Evolutionary conservation across 2,797 vertebrate genomes (phyloP).

Genomic region (Kryptolebias ocellatus): DNA sequence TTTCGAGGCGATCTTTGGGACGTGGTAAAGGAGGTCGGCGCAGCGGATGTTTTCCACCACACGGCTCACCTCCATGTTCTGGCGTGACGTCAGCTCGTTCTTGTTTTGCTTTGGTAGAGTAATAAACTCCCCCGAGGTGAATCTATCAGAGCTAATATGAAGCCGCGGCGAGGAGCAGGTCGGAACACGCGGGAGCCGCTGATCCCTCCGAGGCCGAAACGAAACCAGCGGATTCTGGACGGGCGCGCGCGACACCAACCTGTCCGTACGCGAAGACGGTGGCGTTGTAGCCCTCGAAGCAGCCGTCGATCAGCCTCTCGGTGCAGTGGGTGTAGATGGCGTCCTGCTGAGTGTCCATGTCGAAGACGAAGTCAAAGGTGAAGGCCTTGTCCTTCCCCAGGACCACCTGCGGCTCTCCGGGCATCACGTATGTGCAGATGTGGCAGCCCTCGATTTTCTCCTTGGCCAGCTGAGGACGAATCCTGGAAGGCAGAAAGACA

Average conservation of each 20-base stretch:
- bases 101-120: conserved; percentile 16
- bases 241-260: conserved; percentile 44
- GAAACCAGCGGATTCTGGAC: no score
- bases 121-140: conserved; percentile 25
- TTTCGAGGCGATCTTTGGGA: no score
- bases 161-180: conserved; percentile 38
- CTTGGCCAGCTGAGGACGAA: conserved; percentile 95
- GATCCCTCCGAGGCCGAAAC: no score
- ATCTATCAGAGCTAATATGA: conserved; percentile 56
- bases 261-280: conserved; percentile 96
- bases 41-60: conserved; percentile 10
- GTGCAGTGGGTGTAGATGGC: conserved; percentile 90
- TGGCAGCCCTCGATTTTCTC: conserved; percentile 98
- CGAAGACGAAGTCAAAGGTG: conserved; percentile 94
- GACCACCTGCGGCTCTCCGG: conserved; percentile 94
- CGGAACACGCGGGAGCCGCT: conserved; percentile 42
- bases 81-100: conserved; percentile 31
- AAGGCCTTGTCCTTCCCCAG: conserved; percentile 98
- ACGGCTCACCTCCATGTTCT: conserved; percentile 9
- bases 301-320: conserved; percentile 94
- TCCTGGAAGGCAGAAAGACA: conserved; percentile 74
- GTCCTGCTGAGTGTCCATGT: conserved; percentile 92
- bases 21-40: no score
- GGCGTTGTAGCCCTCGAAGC: conserved; percentile 97
- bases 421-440: conserved; percentile 94